phyloP scores from a whole-genome alignment of 2,113 vertebrate genomes.

The Raja brachyura region DNA sequence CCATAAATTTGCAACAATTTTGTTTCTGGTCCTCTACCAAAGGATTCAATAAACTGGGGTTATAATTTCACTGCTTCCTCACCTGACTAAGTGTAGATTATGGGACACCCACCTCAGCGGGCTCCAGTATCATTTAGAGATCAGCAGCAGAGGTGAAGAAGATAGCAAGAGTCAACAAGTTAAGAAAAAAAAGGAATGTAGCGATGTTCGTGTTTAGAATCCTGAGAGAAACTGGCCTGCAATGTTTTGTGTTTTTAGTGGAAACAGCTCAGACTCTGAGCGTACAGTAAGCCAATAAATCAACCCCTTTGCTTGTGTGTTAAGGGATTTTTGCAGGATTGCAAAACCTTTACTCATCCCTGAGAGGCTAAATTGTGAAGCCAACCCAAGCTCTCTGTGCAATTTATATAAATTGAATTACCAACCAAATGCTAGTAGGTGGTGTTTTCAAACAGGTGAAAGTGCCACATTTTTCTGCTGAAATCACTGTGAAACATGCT shows the following conservation, averaged over 20 bases:
- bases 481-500: neutral
- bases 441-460: conserved; percentile 1
- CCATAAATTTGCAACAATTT: neutral
- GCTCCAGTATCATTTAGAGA: too few species aligned
- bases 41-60: neutral
- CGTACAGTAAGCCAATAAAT: neutral
- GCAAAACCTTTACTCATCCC: neutral
- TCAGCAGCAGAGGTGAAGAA: too few species aligned
- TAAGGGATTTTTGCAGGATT: neutral
- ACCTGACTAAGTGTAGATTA: neutral
- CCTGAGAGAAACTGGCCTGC: neutral
- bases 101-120: neutral
- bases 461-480: neutral
- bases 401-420: conserved; percentile 24
- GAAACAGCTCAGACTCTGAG: neutral
- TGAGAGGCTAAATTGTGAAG: neutral
- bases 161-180: neutral
- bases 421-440: neutral
- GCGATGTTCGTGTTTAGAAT: neutral
- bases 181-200: neutral
- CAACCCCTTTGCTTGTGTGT: neutral
- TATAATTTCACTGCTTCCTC: neutral
- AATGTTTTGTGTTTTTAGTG: neutral
- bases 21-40: neutral
- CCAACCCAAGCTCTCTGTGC: neutral